These are phyloP conservation scores for Homarus gammarus DNA, from an alignment of 2,888 invertebrate genomes.

Conservation along the genomic window DNA sequence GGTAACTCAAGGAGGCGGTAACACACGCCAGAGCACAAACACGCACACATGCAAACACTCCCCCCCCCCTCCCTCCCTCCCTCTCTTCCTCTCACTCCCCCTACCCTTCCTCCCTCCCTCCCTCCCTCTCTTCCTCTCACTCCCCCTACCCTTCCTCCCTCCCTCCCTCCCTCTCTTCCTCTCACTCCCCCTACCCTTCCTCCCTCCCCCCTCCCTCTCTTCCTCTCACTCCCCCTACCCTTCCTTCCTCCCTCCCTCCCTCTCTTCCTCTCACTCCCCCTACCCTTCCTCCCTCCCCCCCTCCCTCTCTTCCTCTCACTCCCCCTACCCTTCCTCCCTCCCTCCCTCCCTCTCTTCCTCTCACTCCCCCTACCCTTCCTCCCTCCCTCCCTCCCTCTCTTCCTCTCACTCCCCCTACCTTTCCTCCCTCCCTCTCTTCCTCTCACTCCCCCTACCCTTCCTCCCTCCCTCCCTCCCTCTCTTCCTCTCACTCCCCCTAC, in stretches of 20 bases:
- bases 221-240: constrained; percentile 1
- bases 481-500: background rate
- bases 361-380: background rate
- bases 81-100: background rate
- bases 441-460: background rate
- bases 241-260: background rate
- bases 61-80: background rate
- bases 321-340: too few species aligned
- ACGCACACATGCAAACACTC: background rate
- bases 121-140: background rate
- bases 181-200: background rate
- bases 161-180: background rate
- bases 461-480: background rate
- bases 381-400: background rate
- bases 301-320: too few species aligned
- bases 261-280: background rate
- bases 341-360: background rate
- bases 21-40: too few species aligned
- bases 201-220: background rate
- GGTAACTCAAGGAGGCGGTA: too few species aligned
- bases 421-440: background rate
- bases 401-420: background rate
- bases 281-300: background rate
- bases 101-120: background rate
- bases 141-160: background rate